A percentile compares a stretch with the other conserved stretches of the same genome.
These are phyloP conservation scores for Syngnathus typhle DNA, from an alignment of 2,113 vertebrate genomes.

Conservation along the genomic window DNA sequence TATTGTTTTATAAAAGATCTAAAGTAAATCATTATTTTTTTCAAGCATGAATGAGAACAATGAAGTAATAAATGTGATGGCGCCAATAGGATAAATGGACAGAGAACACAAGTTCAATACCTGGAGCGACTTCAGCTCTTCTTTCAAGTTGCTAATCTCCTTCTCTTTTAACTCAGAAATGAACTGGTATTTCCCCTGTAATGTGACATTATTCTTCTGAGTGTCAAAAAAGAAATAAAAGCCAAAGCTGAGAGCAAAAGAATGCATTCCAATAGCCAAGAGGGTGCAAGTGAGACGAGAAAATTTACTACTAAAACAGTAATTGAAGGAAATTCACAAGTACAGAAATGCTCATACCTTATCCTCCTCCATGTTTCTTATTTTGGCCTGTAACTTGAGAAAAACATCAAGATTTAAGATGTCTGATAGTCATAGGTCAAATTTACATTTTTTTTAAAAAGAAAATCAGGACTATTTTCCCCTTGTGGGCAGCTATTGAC, in stretches of 20 bases:
- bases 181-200: constrained; percentile 82
- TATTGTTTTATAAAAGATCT: constrained; percentile 2
- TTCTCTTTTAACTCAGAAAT: constrained; percentile 84
- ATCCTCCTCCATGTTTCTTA: constrained; percentile 81
- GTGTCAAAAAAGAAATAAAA: constrained; percentile 40
- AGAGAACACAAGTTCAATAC: constrained; percentile 60
- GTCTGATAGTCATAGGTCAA: background rate
- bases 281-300: constrained; percentile 17
- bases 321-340: constrained; percentile 27
- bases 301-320: constrained; percentile 33
- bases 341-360: constrained; percentile 74
- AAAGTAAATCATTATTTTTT: background rate
- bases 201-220: constrained; percentile 45
- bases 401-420: background rate
- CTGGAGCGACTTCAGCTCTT: constrained; percentile 85
- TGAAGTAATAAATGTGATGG: background rate
- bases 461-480: background rate
- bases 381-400: constrained; percentile 79
- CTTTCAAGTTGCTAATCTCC: constrained; percentile 85
- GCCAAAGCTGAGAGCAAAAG: constrained; percentile 14
- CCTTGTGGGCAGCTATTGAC: background rate
- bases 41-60: background rate
- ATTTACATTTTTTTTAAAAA: background rate
- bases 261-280: constrained; percentile 28
- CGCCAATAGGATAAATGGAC: background rate